Base-by-base conservation (phyloP, 2,113 vertebrate species). In the Myiagra hebetior region DNA sequence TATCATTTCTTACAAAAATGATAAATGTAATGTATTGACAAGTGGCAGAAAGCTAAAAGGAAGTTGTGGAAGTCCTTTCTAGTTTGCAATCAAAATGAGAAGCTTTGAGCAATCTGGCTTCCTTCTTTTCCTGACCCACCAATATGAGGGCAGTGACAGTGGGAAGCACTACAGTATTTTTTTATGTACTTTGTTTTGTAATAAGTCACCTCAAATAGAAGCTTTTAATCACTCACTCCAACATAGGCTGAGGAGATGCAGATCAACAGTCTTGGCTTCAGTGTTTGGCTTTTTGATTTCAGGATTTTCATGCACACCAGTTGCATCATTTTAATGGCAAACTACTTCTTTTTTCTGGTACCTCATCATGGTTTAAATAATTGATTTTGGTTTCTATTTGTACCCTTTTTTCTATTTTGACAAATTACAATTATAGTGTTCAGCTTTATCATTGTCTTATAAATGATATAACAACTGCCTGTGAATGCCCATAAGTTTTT, bases 381-480 rank as follows among this genome's bases (percentile, higher is more conserved):
- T 56, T 85, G 15, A 49, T 82, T 78, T 88, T 49, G 11, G n/a
- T 92, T 94, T 92, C 79, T 46, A 72, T 84, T 96, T 81, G 72
- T 49, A 74, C 28, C 12, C 68, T 74, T 77, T 96, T 77, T 53
- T 55, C 73, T 72, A 33, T 92, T 92, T 96, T 87, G 62, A 72
- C 75, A 86, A 85, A 86, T 89, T 62, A 37, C 5, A 0, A 92
- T 92, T 92, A 89, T 46, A 91, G 79, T 39, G 60, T 96, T 90
- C 83, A 81, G 93, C 68, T 87, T 89, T 59, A 46, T 90, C 92
- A 92, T 94, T 96, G 88, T 94, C 86, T 91, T 75, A 68, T 95
- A 95, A 96, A 96, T 86, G 50, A 84, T 78, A 77, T 78, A 95
- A 92, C 92, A 91, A 95, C 83, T 93, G 73, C 56, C 77, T 93